phyloP scores from a whole-genome alignment of 2,113 vertebrate species.

The Pterophyllum scalare region DNA sequence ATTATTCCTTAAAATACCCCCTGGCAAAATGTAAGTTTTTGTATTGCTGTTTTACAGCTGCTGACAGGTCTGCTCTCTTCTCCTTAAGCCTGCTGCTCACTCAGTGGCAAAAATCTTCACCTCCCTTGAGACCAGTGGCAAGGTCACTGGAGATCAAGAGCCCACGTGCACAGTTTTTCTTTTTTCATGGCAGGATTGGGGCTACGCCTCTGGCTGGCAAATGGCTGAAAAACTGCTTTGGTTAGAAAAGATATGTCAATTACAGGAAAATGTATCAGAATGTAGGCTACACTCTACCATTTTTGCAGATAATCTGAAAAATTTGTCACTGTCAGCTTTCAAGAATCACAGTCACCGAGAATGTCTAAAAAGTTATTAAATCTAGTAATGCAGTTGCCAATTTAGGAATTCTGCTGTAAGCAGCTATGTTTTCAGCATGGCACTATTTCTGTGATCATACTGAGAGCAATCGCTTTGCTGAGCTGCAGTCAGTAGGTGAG shows the following conservation, averaged over 20 bases:
- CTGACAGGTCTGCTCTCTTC: conserved; percentile 7
- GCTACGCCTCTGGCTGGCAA: conserved; percentile 26
- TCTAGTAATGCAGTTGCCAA: conserved; percentile 47
- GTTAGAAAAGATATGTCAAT: conserved; percentile 31
- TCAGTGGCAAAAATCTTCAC: conserved; percentile 22
- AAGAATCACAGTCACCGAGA: conserved; percentile 42
- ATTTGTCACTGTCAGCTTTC: conserved; percentile 39
- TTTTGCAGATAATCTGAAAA: conserved; percentile 36
- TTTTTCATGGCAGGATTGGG: background rate
- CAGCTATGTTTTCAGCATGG: conserved; percentile 48
- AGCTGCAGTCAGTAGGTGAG: conserved; percentile 45
- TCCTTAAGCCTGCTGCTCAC: conserved; percentile 14
- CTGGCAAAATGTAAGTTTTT: fast-evolving
- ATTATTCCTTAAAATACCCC: background rate
- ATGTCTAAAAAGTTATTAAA: conserved; percentile 55
- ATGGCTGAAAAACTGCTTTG: conserved; percentile 14
- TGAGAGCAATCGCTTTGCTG: conserved; percentile 45
- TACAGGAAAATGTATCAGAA: conserved; percentile 25
- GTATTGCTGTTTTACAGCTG: background rate
- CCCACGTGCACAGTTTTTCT: conserved; percentile 5
- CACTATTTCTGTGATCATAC: conserved; percentile 53
- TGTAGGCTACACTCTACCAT: background rate
- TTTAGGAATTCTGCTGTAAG: conserved; percentile 54
- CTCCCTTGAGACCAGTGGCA: conserved; percentile 38
- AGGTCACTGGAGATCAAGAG: conserved; percentile 46